Percentiles rank a stretch among this genome's conserved stretches.
Evolutionary conservation across 2,113 vertebrate genomes (phyloP).

Genomic region (Rana temporaria): DNA sequence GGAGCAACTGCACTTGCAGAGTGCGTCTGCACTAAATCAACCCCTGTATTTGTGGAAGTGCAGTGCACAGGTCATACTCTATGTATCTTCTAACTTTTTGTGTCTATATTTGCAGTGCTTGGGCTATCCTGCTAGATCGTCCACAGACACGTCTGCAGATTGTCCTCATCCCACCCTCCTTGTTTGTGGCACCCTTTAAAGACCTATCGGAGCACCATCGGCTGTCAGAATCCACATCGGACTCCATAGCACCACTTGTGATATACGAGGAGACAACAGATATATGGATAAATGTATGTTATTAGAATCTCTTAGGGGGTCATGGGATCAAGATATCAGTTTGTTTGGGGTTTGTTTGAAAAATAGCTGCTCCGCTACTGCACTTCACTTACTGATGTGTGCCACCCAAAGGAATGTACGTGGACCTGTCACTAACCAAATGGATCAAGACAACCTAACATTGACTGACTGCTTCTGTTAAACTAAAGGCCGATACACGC

Average conservation of each 20-base stretch:
- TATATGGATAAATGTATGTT: slow-evolving; percentile 83
- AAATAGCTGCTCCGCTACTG: too few species aligned
- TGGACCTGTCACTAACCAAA: too few species aligned
- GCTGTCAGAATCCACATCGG: slow-evolving; percentile 75
- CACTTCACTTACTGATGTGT: too few species aligned
- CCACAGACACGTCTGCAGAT: slow-evolving; percentile 82
- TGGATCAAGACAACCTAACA: too few species aligned
- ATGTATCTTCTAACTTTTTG: not conserved
- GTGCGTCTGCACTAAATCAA: too few species aligned
- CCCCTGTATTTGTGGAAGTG: not conserved
- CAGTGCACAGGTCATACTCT: not conserved
- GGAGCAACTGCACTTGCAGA: too few species aligned
- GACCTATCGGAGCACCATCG: slow-evolving; percentile 79
- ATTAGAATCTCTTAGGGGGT: not conserved
- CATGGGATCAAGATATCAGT: too few species aligned
- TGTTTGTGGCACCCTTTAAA: slow-evolving; percentile 80
- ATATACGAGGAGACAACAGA: slow-evolving; percentile 85
- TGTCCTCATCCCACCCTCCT: slow-evolving; percentile 76
- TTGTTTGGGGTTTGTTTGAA: too few species aligned
- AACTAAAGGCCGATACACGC: too few species aligned
- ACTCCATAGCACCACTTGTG: slow-evolving; percentile 77
- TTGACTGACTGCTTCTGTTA: too few species aligned
- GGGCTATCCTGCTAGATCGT: slow-evolving; percentile 81
- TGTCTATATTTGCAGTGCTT: slow-evolving; percentile 70
- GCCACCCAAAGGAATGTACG: too few species aligned